These are phyloP conservation scores for Apogon hyalosoma DNA, from an alignment of 2,797 vertebrate genomes.

Conservation along the genomic window DNA sequence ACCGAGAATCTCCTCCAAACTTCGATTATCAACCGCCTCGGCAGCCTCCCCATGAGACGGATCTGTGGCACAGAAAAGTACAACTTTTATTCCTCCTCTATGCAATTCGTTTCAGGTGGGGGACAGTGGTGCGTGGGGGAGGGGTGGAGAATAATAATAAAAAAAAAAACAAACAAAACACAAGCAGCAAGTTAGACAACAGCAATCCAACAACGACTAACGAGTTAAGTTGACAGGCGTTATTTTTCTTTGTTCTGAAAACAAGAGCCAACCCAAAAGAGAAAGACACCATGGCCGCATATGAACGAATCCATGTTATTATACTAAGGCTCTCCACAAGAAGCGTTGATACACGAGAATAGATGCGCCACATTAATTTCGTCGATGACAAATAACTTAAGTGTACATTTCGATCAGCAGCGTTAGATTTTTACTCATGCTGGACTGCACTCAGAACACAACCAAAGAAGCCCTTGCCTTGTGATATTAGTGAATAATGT, in stretches of 20 bases:
- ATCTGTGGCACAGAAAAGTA: conserved; percentile 79
- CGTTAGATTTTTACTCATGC: conserved; percentile 55
- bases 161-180: conserved; percentile 77
- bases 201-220: conserved; percentile 63
- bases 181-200: conserved; percentile 66
- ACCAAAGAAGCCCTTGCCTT: conserved; percentile 9
- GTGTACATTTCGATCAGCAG: conserved; percentile 55
- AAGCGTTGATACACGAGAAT: conserved; percentile 54
- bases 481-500: conserved; percentile 29
- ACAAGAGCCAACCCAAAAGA: conserved; percentile 44
- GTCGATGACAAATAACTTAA: conserved; percentile 63
- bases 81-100: conserved; percentile 76
- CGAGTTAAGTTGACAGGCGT: conserved; percentile 71
- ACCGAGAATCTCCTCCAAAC: conserved; percentile 97
- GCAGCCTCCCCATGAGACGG: conserved; percentile 76
- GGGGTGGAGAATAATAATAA: conserved; percentile 64
- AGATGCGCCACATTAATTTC: conserved; percentile 72
- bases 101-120: conserved; percentile 78
- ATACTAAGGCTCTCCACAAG: conserved; percentile 58
- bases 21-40: conserved; percentile 89
- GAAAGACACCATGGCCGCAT: conserved; percentile 41
- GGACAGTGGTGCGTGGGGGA: conserved; percentile 73
- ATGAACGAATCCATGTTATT: conserved; percentile 52
- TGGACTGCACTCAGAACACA: conserved; percentile 27
- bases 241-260: conserved; percentile 75